phyloP scores from a whole-genome alignment of 2,888 invertebrate genomes.

The Microdon myrmicae region DNA sequence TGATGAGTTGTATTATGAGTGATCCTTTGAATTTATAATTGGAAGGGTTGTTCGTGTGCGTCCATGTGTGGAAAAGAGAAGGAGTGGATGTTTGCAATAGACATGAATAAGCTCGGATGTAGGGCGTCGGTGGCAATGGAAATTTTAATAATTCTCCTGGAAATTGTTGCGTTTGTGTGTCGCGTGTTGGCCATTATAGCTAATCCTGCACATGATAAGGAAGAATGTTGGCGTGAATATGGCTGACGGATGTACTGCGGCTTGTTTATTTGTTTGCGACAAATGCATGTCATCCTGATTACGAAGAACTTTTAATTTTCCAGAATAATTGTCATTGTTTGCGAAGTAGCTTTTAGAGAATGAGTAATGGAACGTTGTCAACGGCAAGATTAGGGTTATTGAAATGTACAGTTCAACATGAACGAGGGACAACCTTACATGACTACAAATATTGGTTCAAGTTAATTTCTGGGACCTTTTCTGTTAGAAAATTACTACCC shows the following conservation, averaged over 20 bases:
- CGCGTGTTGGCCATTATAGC: slow-evolving; percentile 8
- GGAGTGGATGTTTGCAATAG: background rate
- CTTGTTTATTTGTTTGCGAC: slow-evolving; percentile 3
- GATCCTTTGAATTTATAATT: slow-evolving; percentile 22
- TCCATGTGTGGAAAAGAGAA: background rate
- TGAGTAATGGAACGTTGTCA: too few relatives aligned
- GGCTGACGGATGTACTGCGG: slow-evolving; percentile 1
- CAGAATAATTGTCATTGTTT: slow-evolving; percentile 18
- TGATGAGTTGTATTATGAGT: slow-evolving; percentile 7
- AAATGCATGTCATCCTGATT: background rate
- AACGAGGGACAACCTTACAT: too few relatives aligned
- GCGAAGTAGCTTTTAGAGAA: too few relatives aligned
- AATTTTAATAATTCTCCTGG: slow-evolving; percentile 18
- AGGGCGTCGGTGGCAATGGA: background rate
- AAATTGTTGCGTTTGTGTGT: slow-evolving; percentile 10
- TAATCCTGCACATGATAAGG: slow-evolving; percentile 17
- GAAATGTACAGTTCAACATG: too few relatives aligned
- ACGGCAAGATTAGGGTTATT: too few relatives aligned
- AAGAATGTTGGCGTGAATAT: slow-evolving; percentile 14
- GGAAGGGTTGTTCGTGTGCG: too few relatives aligned
- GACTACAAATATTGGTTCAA: too few relatives aligned
- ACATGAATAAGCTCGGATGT: background rate
- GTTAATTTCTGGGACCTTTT: too few relatives aligned
- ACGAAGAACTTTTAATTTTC: slow-evolving; percentile 13
- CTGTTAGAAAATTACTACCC: too few relatives aligned